Conservation (phyloP, 2,797 vertebrate genomes). For the Eulemur mongoz region DNA sequence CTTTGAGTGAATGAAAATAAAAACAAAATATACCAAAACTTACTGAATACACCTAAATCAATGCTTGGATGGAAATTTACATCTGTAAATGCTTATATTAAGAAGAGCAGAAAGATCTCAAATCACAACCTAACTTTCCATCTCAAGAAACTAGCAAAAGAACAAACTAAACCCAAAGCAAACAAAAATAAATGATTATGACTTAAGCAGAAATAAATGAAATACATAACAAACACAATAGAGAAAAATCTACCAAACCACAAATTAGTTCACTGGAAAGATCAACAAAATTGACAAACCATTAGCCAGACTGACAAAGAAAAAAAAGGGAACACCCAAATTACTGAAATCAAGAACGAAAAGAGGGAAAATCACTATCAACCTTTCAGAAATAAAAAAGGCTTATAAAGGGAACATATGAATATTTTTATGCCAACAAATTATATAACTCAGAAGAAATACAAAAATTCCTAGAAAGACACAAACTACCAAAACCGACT, state of each 20-base stretch:
- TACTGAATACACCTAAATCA: neutral
- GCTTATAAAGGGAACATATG: neutral
- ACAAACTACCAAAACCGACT: neutral
- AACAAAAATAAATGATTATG: neutral
- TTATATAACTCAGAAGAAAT: neutral
- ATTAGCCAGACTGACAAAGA: neutral
- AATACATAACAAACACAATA: neutral
- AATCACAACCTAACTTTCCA: neutral
- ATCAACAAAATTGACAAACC: neutral
- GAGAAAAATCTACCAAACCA: neutral
- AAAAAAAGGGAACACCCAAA: neutral
- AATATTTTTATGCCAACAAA: neutral
- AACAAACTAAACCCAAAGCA: neutral
- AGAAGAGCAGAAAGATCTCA: neutral
- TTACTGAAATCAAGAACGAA: neutral
- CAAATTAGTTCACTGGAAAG: neutral
- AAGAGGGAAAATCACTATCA: neutral
- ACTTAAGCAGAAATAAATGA: neutral
- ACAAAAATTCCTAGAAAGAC: neutral
- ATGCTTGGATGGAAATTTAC: neutral
- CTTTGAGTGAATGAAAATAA: neutral
- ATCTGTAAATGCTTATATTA: neutral
- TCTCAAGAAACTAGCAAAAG: constrained; percentile 15
- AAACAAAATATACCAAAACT: neutral
- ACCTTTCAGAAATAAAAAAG: neutral